Evolutionary conservation across 2,113 vertebrate genomes (phyloP).

Genomic region (Salvator merianae): DNA sequence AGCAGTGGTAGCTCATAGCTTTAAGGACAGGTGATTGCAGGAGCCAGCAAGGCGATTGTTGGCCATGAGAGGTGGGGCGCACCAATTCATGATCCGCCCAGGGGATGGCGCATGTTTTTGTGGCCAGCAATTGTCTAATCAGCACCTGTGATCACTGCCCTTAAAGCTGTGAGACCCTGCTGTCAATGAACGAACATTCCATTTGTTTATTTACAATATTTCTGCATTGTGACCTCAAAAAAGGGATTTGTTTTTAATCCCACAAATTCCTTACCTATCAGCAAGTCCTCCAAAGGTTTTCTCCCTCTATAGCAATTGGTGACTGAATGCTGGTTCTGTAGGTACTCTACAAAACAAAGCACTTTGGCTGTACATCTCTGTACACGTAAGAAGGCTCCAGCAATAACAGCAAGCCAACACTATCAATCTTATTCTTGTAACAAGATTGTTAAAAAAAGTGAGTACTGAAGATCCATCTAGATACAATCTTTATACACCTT

Average conservation of each 20-base stretch:
- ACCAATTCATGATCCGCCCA: too few relatives aligned
- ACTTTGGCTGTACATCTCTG: neutral
- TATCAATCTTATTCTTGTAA: neutral
- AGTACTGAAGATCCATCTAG: neutral
- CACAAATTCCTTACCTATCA: neutral
- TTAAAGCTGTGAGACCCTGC: too few relatives aligned
- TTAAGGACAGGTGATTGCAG: too few relatives aligned
- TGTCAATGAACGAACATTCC: neutral
- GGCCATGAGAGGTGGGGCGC: too few relatives aligned
- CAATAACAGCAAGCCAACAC: neutral
- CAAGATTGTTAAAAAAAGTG: neutral
- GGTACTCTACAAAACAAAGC: neutral
- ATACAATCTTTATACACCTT: neutral
- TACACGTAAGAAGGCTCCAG: neutral
- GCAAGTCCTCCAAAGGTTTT: neutral
- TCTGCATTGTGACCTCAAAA: accelerated
- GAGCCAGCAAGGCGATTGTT: too few relatives aligned
- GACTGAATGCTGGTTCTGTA: neutral
- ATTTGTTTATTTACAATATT: conserved; percentile 1
- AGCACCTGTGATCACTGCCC: too few relatives aligned
- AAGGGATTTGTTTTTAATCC: neutral
- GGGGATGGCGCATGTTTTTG: too few relatives aligned
- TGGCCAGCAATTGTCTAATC: too few relatives aligned
- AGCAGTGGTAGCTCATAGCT: too few relatives aligned
- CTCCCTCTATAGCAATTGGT: neutral